Conservation (phyloP, 2,113 vertebrate species). For the Callionymus lyra region DNA sequence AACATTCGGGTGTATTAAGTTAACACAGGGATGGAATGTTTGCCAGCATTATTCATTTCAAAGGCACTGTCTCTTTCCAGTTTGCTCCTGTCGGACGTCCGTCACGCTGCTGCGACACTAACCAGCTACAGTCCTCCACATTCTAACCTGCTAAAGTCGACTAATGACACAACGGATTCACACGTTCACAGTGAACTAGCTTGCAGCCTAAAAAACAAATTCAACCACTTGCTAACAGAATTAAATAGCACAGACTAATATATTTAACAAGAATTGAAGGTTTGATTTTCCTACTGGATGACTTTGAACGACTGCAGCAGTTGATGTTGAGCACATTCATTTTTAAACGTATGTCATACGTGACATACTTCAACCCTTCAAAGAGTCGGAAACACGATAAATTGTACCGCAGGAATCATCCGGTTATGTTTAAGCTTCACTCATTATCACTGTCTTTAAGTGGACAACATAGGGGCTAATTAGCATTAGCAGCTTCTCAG, state of each 20-base stretch:
- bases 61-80: constrained; percentile 63
- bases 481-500: no score
- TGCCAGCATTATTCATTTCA: constrained; percentile 36
- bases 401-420: no score
- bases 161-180: constrained; percentile 83
- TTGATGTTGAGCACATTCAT: constrained; percentile 13
- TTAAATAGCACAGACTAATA: no score
- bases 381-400: no score
- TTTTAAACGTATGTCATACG: not conserved
- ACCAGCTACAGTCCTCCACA: constrained; percentile 76
- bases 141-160: constrained; percentile 89
- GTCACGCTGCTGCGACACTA: constrained; percentile 31
- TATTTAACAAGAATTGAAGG: no score
- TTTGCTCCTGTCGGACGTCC: constrained; percentile 32
- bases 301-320: no score
- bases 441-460: no score
- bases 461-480: no score
- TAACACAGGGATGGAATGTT: constrained; percentile 32
- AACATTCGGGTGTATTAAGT: constrained; percentile 1
- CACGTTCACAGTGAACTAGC: constrained; percentile 93
- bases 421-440: no score
- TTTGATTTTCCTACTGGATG: no score
- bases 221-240: no score
- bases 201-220: constrained; percentile 78
- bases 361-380: no score